Evolutionary conservation across 2,888 invertebrate genomes (phyloP), one percentile per base, ranked within the genome.

Genomic region (Scaptomyza reducta): DNA sequence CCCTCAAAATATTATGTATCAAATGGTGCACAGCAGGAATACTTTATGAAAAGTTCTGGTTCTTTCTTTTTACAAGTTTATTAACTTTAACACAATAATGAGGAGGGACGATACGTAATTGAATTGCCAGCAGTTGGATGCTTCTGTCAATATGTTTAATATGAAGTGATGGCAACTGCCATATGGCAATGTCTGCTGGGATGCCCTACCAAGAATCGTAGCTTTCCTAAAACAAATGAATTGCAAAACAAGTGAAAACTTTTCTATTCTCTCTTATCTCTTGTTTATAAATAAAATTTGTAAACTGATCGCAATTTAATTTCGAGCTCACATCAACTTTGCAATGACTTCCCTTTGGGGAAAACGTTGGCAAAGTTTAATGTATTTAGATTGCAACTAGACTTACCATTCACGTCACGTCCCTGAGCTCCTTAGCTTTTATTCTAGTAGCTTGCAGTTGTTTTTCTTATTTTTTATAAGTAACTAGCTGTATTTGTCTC

Each of bases 341-440:
- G 42, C 42, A 72, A 71, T 64, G 82, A 74, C 77, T 85, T 82
- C 74, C 79, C 74, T 57, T 45, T 47, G 33, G 27, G 29, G 53
- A 51, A 60, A 16, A 51, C 29, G 18, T 25, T 42, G 51, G n/a
- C 6, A 40, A 33, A 51, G 29, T 35, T 75, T 70, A 45, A 65
- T 67, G 70, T 70, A 73, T 79, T 85, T 77, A 64, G 51, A 68
- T 65, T 79, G 67, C 77, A 74, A 73, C 79, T 77, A 78, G 27
- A 65, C 62, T 61, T 25, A 58, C 62, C 66, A 74, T 57, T 38
- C 31, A 16, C 7, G 14, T 35, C 18, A 10, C 10, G 25, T 35
- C 16, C 35, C 31, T 53, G 16, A 9, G 18, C 13, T 35, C 22
- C 7, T 7, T 10, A 27, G n/a, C 54, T 31, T 9, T 41, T 22